Conservation (phyloP, 1,140 invertebrate genomes). For the Drosophila elegans region DNA sequence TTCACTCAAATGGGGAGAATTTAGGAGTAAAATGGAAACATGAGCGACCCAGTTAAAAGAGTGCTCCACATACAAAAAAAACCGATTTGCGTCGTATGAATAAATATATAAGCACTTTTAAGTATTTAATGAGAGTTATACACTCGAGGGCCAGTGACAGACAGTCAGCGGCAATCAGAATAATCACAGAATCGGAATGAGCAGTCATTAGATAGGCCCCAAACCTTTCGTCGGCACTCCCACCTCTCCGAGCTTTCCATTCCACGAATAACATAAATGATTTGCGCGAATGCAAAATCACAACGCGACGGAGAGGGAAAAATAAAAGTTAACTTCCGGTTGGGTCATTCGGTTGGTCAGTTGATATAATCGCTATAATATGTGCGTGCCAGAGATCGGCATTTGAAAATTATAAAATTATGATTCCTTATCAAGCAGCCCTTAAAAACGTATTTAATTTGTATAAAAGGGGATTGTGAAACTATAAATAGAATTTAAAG, state of each 20-base stretch:
- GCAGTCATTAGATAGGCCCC: slow-evolving; percentile 65
- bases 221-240: slow-evolving; percentile 20
- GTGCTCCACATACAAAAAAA: slow-evolving; percentile 54
- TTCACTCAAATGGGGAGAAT: slow-evolving; percentile 17
- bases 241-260: slow-evolving; percentile 34
- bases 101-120: slow-evolving; percentile 58
- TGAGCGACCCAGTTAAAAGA: slow-evolving; percentile 43
- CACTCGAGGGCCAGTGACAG: slow-evolving; percentile 49
- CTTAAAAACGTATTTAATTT: background rate
- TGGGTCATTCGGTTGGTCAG: slow-evolving; percentile 54
- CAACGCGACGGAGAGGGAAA: slow-evolving; percentile 18
- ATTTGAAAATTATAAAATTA: slow-evolving; percentile 66
- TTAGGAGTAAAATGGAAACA: slow-evolving; percentile 24
- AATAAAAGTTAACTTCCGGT: slow-evolving; percentile 69
- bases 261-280: slow-evolving; percentile 65
- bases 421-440: background rate
- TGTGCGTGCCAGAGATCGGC: slow-evolving; percentile 60
- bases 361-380: slow-evolving; percentile 68
- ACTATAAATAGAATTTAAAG: too few species aligned
- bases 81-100: slow-evolving; percentile 37
- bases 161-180: slow-evolving; percentile 38
- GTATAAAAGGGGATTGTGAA: background rate
- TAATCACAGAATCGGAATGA: slow-evolving; percentile 67
- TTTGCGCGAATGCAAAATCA: slow-evolving; percentile 69
- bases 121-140: slow-evolving; percentile 55